Conservation (phyloP, 1,140 invertebrate species). For the Hermatobates lingyangjiaoensis region DNA sequence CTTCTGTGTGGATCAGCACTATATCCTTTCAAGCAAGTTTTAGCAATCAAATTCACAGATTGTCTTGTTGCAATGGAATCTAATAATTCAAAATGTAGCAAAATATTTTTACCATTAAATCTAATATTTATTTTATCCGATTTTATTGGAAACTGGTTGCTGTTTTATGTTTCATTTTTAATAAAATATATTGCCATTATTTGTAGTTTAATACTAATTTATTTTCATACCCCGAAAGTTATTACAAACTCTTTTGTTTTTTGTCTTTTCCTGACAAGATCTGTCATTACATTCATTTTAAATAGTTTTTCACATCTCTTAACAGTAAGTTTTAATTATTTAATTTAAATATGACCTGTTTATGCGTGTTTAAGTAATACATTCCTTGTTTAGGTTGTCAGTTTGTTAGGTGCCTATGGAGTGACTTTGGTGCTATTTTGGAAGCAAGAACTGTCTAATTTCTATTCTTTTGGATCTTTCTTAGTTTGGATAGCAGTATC, state of each 20-base stretch:
- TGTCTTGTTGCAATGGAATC: slow-evolving; percentile 42
- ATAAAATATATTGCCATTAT: slow-evolving; percentile 20
- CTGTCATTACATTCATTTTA: slow-evolving; percentile 18
- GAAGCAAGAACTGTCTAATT: slow-evolving; percentile 3
- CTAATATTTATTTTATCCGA: slow-evolving; percentile 54
- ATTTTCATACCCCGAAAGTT: slow-evolving; percentile 33
- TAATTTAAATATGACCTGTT: neutral
- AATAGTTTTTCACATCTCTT: slow-evolving; percentile 15
- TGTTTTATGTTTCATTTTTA: slow-evolving; percentile 37
- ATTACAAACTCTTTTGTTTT: slow-evolving; percentile 20
- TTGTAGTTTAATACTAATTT: slow-evolving; percentile 22
- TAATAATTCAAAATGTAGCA: slow-evolving; percentile 42
- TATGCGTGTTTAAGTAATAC: neutral
- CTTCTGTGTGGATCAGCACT: slow-evolving; percentile 75
- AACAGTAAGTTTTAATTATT: slow-evolving; percentile 11
- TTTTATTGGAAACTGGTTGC: slow-evolving; percentile 38
- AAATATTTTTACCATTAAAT: slow-evolving; percentile 46
- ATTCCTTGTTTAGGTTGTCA: slow-evolving; percentile 5
- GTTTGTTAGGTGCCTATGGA: slow-evolving; percentile 3
- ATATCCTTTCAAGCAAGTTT: slow-evolving; percentile 65
- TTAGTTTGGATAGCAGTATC: slow-evolving; percentile 9
- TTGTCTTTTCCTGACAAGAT: slow-evolving; percentile 20
- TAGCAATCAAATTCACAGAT: slow-evolving; percentile 42
- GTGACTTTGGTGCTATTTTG: slow-evolving; percentile 8
- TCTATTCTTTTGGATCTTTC: slow-evolving; percentile 3